phyloP scores from a whole-genome alignment of 2,113 vertebrate genomes.

The Machaerirhynchus nigripectus region DNA sequence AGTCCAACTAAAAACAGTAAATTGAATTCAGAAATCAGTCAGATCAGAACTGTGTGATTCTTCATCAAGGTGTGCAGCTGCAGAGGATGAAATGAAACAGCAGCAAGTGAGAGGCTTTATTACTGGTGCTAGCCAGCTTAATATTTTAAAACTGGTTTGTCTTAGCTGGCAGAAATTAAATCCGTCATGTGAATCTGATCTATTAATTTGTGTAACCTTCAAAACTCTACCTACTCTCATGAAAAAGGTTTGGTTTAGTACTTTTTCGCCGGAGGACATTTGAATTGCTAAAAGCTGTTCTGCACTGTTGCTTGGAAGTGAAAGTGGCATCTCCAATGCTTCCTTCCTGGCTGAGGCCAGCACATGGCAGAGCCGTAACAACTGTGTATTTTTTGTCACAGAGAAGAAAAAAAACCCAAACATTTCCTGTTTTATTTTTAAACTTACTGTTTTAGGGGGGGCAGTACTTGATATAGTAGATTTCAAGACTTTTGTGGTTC shows the following conservation, averaged over 20 bases:
- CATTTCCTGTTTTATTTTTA: neutral
- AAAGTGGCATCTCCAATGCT: neutral
- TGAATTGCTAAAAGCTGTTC: neutral
- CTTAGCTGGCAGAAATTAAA: neutral
- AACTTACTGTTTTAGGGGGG: neutral
- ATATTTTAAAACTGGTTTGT: neutral
- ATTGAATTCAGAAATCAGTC: neutral
- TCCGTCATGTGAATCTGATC: neutral
- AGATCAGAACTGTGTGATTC: neutral
- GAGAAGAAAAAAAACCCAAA: neutral
- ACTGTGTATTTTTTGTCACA: neutral
- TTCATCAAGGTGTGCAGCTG: neutral
- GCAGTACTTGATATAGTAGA: neutral
- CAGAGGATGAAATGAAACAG: neutral
- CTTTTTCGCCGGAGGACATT: neutral
- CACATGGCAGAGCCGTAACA: neutral
- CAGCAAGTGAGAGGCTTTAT: neutral
- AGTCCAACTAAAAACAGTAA: neutral
- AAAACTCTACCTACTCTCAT: neutral
- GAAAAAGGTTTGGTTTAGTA: neutral
- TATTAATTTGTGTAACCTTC: neutral
- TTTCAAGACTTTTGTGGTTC: neutral
- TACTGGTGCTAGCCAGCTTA: neutral
- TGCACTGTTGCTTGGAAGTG: neutral
- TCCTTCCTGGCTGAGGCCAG: neutral